Percentiles rank a stretch among this genome's conserved stretches.
phyloP scores from a whole-genome alignment of 2,113 vertebrate species.

The Atrichornis clamosus region DNA sequence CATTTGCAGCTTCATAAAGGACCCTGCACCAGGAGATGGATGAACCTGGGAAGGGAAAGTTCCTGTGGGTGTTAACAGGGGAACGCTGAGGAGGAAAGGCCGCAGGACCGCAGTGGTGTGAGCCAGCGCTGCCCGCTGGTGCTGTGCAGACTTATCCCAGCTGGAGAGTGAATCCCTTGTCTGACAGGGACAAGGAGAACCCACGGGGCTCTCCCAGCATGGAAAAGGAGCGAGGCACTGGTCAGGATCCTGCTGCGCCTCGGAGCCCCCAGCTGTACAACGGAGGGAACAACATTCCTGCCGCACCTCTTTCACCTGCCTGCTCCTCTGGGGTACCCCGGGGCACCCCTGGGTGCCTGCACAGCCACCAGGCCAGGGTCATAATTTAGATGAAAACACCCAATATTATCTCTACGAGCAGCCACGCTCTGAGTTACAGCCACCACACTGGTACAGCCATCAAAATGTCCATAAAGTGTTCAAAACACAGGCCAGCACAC shows the following conservation, averaged over 20 bases:
- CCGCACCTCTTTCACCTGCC: background rate
- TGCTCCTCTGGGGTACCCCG: background rate
- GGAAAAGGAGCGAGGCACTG: background rate
- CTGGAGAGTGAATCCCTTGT: background rate
- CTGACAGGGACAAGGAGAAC: background rate
- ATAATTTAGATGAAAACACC: accelerated
- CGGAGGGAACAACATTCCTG: background rate
- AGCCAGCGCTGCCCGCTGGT: background rate
- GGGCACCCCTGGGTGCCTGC: background rate
- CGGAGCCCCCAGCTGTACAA: constrained; percentile 6
- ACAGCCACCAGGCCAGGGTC: accelerated
- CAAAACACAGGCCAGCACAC: accelerated
- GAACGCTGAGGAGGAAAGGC: background rate
- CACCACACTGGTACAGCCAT: background rate
- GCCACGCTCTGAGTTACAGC: background rate
- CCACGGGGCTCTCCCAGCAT: background rate
- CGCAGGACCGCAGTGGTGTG: background rate
- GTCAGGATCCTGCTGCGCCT: background rate
- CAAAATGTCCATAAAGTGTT: accelerated
- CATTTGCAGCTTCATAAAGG: background rate
- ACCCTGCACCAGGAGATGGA: background rate
- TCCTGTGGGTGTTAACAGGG: accelerated
- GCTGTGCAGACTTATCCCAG: background rate
- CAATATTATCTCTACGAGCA: accelerated
- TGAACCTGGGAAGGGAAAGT: background rate